Percentiles rank a stretch among this genome's conserved stretches.
These are phyloP conservation scores for Sinelater perroti DNA, from an alignment of 2,888 invertebrate genomes.

Conservation along the genomic window DNA sequence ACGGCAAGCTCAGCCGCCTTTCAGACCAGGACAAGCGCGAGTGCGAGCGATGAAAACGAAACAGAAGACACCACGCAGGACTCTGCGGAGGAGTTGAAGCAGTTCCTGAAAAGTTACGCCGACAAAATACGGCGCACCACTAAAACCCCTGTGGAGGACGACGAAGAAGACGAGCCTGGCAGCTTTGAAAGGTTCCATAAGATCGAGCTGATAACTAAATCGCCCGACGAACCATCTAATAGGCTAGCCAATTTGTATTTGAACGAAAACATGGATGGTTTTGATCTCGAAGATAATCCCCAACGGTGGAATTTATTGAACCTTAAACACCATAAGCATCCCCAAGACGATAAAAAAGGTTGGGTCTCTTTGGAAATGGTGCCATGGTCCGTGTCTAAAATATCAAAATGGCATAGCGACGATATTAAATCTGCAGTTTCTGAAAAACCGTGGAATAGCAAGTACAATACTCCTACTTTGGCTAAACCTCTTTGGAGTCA, in stretches of 20 bases:
- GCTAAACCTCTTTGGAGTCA: slow-evolving; percentile 43
- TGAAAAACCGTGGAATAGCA: slow-evolving; percentile 55
- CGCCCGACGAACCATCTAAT: slow-evolving; percentile 22
- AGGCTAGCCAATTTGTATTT: slow-evolving; percentile 23
- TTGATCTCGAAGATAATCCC: slow-evolving; percentile 55
- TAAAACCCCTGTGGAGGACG: neutral
- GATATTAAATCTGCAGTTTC: slow-evolving; percentile 59
- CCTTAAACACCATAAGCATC: slow-evolving; percentile 65
- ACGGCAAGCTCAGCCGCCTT: slow-evolving; percentile 44
- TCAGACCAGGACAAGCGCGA: neutral
- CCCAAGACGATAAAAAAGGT: slow-evolving; percentile 75
- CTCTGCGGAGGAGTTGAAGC: slow-evolving; percentile 69
- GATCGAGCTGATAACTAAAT: slow-evolving; percentile 38
- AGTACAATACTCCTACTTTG: slow-evolving; percentile 24
- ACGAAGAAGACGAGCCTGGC: slow-evolving; percentile 10
- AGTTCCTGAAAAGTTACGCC: slow-evolving; percentile 69
- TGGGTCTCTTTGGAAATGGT: slow-evolving; percentile 82
- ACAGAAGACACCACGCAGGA: slow-evolving; percentile 50
- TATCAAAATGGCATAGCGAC: slow-evolving; percentile 79
- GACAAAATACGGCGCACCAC: slow-evolving; percentile 62
- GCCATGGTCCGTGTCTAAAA: slow-evolving; percentile 82
- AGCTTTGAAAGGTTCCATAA: slow-evolving; percentile 30
- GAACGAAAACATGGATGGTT: slow-evolving; percentile 12
- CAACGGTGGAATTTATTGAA: slow-evolving; percentile 66
- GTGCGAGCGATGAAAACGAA: slow-evolving; percentile 45